Evolutionary conservation across 2,888 invertebrate species (phyloP).

Genomic region (Abrostola tripartita): DNA sequence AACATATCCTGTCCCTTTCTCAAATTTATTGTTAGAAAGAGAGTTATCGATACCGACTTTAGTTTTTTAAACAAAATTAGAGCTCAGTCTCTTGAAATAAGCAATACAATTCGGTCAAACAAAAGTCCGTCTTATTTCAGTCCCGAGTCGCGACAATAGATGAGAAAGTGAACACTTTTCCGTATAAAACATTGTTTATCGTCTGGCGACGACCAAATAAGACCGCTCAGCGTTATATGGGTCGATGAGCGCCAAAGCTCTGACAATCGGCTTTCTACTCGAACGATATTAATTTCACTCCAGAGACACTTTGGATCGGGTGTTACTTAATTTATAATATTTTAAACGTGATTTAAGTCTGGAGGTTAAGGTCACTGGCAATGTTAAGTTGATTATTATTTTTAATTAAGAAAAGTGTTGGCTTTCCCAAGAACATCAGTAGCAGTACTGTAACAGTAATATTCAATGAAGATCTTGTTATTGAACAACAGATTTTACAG

Average conservation of each 20-base stretch:
- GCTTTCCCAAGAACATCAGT: no score
- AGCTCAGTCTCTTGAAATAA: background rate
- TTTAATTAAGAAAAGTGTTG: no score
- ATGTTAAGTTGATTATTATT: no score
- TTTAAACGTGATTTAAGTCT: background rate
- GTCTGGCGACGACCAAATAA: slow-evolving; percentile 26
- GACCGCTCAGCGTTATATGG: slow-evolving; percentile 24
- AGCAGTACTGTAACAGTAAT: no score
- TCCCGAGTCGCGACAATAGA: slow-evolving; percentile 7
- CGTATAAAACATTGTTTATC: slow-evolving; percentile 37
- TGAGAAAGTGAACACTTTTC: slow-evolving; percentile 18
- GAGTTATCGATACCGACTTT: no score
- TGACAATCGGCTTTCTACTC: slow-evolving; percentile 9
- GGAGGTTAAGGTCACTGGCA: background rate
- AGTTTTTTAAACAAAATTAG: background rate
- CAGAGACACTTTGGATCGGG: slow-evolving; percentile 14
- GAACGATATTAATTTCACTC: slow-evolving; percentile 37
- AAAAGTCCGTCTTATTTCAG: background rate
- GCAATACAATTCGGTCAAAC: background rate
- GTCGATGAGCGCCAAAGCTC: slow-evolving; percentile 17
- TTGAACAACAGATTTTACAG: slow-evolving; percentile 2
- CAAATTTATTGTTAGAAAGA: no score
- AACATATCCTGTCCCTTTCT: no score
- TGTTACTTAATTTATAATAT: background rate
- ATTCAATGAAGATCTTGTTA: background rate